phyloP scores from a whole-genome alignment of 1,140 invertebrate genomes.

The Drosophila bifasciata region DNA sequence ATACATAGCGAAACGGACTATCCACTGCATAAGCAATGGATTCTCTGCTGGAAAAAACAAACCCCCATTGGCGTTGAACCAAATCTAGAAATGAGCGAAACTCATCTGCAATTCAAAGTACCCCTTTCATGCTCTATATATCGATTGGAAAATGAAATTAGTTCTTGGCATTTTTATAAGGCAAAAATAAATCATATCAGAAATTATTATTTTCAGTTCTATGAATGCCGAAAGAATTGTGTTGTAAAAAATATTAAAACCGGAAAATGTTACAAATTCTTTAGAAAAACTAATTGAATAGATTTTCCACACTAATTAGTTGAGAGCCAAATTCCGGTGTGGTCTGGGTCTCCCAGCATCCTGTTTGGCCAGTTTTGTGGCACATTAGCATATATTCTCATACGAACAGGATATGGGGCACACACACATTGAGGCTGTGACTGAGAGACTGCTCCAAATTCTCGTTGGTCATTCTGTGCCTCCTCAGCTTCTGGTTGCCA shows the following conservation, averaged over 20 bases:
- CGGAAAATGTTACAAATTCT: neutral
- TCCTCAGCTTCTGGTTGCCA: too few relatives aligned
- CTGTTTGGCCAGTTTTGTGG: conserved; percentile 31
- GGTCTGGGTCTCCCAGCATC: conserved; percentile 13
- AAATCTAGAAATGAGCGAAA: conserved; percentile 3
- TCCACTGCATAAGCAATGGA: neutral
- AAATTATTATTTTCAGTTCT: too few relatives aligned
- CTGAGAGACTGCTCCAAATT: conserved; percentile 30
- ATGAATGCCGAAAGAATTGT: too few relatives aligned
- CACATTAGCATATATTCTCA: conserved; percentile 34
- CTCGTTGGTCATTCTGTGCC: conserved; percentile 8
- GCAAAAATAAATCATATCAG: neutral
- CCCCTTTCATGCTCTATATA: conserved; percentile 35
- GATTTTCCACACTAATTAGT: neutral
- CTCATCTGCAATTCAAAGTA: conserved; percentile 35
- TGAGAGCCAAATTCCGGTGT: conserved; percentile 10
- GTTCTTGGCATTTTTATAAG: neutral
- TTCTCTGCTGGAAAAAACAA: too few relatives aligned
- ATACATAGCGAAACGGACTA: conserved; percentile 3
- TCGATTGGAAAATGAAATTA: conserved; percentile 10
- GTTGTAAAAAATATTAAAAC: too few relatives aligned
- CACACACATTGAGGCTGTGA: neutral
- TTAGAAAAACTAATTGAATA: conserved; percentile 4
- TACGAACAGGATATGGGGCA: conserved; percentile 26
- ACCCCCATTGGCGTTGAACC: conserved; percentile 11